phyloP scores from a whole-genome alignment of 2,797 vertebrate species.

The Falco naumanni region DNA sequence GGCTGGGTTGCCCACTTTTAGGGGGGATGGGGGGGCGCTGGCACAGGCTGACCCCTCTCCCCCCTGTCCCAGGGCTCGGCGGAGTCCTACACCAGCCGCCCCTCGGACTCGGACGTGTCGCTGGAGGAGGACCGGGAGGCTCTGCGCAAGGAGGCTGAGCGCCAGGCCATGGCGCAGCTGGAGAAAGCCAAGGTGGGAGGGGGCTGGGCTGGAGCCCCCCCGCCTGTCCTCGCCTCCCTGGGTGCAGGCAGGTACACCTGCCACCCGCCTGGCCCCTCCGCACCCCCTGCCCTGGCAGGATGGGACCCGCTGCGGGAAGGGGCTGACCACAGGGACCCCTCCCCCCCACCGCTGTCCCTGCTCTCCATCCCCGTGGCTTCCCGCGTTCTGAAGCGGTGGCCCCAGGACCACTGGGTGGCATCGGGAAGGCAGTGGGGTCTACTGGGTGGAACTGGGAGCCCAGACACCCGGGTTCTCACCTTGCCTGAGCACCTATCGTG shows the following conservation, averaged over 20 bases:
- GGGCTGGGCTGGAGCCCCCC: neutral
- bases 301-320: neutral
- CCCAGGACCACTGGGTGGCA: neutral
- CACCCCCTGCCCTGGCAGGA: neutral
- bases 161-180: constrained; percentile 94
- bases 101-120: constrained; percentile 95
- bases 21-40: rapidly evolving
- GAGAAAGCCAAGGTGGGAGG: constrained; percentile 94
- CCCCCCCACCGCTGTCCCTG: neutral
- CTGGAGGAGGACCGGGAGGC: constrained; percentile 97
- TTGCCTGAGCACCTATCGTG: neutral
- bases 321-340: neutral
- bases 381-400: too few species aligned
- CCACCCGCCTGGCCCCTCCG: neutral
- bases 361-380: neutral
- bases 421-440: neutral
- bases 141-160: constrained; percentile 93
- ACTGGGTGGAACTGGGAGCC: neutral
- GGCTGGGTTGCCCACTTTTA: neutral
- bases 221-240: rapidly evolving
- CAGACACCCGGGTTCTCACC: neutral
- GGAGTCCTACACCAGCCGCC: constrained; percentile 97
- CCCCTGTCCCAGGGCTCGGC: constrained; percentile 88
- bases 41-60: neutral
- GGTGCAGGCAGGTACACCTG: too few species aligned